Base-by-base conservation (phyloP, 1,140 invertebrate genomes). In the Penaeus japonicus region DNA sequence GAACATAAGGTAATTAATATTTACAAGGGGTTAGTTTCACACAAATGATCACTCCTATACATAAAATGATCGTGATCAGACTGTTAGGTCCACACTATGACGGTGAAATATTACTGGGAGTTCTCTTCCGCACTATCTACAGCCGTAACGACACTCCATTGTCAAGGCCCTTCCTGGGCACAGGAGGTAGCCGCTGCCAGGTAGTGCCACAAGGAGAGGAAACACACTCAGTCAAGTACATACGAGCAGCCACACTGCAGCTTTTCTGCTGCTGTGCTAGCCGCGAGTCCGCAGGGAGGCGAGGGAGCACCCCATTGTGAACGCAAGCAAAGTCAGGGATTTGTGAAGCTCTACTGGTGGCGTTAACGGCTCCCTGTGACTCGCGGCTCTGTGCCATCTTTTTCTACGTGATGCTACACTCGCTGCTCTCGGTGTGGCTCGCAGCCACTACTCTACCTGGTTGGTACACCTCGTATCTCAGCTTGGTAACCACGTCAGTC, bases 381-480 rank as follows among this genome's bases (percentile, higher is more conserved):
- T 77, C 78, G 57, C 35, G 85, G 85, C 85, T 87, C 77, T 20
- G 79, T 84, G 87, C 87, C 80, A 83, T 83, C 47, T 54, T 88
- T 88, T 75, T 88, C 87, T 88, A 88, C 87, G 87, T 88, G 80
- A 83, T 88, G 87, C 87, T 88, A 88, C 87, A 88, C 87, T 88
- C 87, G 87, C 81, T 88, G 87, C 55, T 81, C 80, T 83, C 87
- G 80, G 80, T 65, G 89, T 85, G 89, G 84, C 89, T 59, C 84
- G 35, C 54, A 30, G 82, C 85, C 85, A 89, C 89, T 89, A 90
- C 90, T 90, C 90, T 90, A 96, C 97, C 97, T 94, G 98, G 98
- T 94, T 99, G 98, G 95, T 98, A 99, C 94, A 99, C 98, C 96
- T 99, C 98, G 94, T 99, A 99, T 95, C 96, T 96, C 92, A 99